A percentile compares a stretch with the other conserved stretches of the same genome.
Conservation (phyloP, 2,797 vertebrate species). For the Tinamus major region DNA sequence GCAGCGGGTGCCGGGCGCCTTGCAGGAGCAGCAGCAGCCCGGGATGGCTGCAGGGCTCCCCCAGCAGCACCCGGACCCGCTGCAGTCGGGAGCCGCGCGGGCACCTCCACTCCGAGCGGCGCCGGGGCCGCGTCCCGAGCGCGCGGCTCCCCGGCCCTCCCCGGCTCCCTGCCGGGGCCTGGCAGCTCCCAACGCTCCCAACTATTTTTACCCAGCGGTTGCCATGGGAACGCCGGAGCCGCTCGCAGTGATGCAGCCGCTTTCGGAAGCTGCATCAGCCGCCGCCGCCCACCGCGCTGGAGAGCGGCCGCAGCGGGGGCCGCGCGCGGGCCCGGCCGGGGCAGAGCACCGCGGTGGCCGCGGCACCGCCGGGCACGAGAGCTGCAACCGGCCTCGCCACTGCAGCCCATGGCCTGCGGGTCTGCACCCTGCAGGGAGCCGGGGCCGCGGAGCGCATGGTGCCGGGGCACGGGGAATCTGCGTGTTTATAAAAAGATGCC, state of each 20-base stretch:
- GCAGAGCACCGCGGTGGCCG: neutral
- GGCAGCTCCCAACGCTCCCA: neutral
- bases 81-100: too few relatives aligned
- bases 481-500: neutral
- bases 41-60: too few relatives aligned
- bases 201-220: slow-evolving; percentile 76
- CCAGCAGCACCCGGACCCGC: too few relatives aligned
- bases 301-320: neutral
- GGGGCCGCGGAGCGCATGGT: too few relatives aligned
- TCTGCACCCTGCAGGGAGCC: too few relatives aligned
- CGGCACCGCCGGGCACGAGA: neutral
- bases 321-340: neutral
- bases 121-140: neutral
- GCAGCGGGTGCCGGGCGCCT: too few relatives aligned
- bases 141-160: neutral
- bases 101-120: too few relatives aligned
- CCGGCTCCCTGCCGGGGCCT: neutral
- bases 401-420: too few relatives aligned
- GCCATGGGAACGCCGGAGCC: slow-evolving; percentile 65
- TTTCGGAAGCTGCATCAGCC: slow-evolving; percentile 39
- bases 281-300: neutral
- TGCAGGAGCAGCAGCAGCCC: too few relatives aligned
- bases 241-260: neutral
- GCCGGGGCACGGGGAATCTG: too few relatives aligned
- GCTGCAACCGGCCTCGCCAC: too few relatives aligned